Evolutionary conservation across 2,797 vertebrate species (phyloP).

Genomic region (Helostoma temminkii): DNA sequence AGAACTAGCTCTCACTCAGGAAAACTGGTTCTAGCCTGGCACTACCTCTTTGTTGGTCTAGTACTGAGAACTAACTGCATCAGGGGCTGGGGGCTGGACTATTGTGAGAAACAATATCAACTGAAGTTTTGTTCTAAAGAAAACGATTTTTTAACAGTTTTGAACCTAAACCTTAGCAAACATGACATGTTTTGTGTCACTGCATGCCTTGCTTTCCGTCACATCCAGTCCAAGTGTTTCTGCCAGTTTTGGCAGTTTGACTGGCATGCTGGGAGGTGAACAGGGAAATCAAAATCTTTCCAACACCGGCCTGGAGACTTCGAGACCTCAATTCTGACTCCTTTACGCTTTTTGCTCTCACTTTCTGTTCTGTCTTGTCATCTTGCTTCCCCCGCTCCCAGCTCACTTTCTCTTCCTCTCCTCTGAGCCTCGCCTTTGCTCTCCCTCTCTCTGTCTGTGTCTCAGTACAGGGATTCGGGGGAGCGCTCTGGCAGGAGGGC

Average conservation of each 20-base stretch:
- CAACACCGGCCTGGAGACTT: slow-evolving; percentile 17
- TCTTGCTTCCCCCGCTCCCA: slow-evolving; percentile 8
- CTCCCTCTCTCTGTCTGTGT: neutral
- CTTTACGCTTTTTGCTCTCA: slow-evolving; percentile 30
- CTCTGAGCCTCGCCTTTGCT: neutral
- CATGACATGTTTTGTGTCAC: neutral
- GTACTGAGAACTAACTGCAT: no score
- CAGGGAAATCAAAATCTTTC: slow-evolving; percentile 31
- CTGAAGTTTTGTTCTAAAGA: no score
- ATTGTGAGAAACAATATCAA: no score
- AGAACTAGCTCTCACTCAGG: no score
- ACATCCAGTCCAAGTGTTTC: neutral
- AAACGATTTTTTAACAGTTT: neutral
- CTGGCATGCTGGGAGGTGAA: slow-evolving; percentile 25
- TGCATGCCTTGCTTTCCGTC: neutral
- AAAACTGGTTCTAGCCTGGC: no score
- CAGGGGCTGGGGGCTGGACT: no score
- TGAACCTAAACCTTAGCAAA: neutral
- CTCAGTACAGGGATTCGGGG: slow-evolving; percentile 14
- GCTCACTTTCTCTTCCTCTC: neutral
- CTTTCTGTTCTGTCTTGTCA: slow-evolving; percentile 14
- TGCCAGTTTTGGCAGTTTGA: slow-evolving; percentile 23
- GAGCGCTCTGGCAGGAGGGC: slow-evolving; percentile 20
- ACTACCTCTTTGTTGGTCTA: no score
- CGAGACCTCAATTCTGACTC: slow-evolving; percentile 30